Evolutionary conservation across 2,888 invertebrate genomes (phyloP).

Genomic region (Lumbricus terrestris): DNA sequence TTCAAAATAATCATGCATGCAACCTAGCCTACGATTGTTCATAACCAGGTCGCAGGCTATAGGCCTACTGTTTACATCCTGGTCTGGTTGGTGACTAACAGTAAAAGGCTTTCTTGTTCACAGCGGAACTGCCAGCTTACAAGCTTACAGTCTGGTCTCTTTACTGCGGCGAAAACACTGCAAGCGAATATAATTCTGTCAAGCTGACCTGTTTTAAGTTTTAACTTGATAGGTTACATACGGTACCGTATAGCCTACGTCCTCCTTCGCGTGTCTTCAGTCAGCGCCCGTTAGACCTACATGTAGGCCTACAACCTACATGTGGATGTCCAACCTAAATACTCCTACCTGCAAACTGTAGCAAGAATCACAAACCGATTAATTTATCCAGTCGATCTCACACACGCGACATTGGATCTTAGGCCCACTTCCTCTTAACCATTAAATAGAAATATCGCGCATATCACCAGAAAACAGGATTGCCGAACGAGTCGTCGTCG

Average conservation of each 20-base stretch:
- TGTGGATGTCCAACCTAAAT: background rate
- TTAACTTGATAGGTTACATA: background rate
- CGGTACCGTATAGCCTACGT: too few species aligned
- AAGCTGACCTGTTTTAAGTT: background rate
- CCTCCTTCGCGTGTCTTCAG: background rate
- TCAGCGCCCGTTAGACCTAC: too few species aligned
- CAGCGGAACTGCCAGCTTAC: too few species aligned
- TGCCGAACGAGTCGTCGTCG: too few species aligned
- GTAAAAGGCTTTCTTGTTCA: too few species aligned
- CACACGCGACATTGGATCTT: too few species aligned
- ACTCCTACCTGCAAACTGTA: background rate
- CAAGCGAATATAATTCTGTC: background rate
- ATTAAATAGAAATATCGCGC: background rate
- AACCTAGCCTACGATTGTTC: background rate
- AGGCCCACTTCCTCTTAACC: too few species aligned
- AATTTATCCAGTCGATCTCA: background rate
- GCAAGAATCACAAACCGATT: background rate
- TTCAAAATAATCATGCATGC: too few species aligned
- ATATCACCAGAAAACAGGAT: background rate
- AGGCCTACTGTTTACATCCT: background rate
- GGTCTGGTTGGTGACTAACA: background rate
- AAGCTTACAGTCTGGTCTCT: too few species aligned
- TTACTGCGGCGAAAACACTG: background rate
- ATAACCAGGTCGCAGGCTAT: background rate
- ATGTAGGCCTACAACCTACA: too few species aligned